Base-by-base conservation (phyloP, 2,113 vertebrate species). In the Stegastes partitus region DNA sequence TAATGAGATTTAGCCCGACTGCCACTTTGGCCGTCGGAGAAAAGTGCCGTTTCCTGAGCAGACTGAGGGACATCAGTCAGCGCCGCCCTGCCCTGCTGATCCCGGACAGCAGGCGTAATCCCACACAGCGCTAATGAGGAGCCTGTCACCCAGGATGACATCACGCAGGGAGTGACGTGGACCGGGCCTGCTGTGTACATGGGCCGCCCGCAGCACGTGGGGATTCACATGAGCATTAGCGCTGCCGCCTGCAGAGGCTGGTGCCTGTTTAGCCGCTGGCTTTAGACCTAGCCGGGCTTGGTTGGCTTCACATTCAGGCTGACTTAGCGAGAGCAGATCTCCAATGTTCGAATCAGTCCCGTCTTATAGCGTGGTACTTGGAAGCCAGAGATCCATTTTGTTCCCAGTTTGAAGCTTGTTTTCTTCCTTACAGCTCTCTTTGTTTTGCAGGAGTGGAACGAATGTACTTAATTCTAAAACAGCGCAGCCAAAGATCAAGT, bases 181-280 rank as follows among this genome's bases (percentile, higher is more conserved):
- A 82, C 85, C 77, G 26, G 22, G 74, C 74, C 69, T 82, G 77
- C 71, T 79, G 84, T 76, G 69, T 75, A 63, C 79, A 37, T 44
- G 73, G 64, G 68, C 68, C 11, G 59, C 69, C 82, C 8, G 74
- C 70, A 74, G 87, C 92, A 92, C 91, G 81, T 91, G 89, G 83
- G 77, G 61, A 79, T 90, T 93, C 90, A 62, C 90, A 91, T 91
- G 91, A 89, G 89, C 71, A 79, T 82, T 79, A 88, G 76, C 62
- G 71, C 79, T 55, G 77, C 55, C 57, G 77, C 87, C 81, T 71
- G 81, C 79, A 77, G 61, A 79, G 45, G 71, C 56, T 55, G 56
- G 72, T 55, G 66, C 63, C 51, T 11, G 72, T 77, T 81, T 55
- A 78, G 85, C 81, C 34, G 49, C 59, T 70, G 81, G 77, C 79